Base-by-base conservation (phyloP, 2,113 vertebrate genomes). In the Lipophrys pholis region DNA sequence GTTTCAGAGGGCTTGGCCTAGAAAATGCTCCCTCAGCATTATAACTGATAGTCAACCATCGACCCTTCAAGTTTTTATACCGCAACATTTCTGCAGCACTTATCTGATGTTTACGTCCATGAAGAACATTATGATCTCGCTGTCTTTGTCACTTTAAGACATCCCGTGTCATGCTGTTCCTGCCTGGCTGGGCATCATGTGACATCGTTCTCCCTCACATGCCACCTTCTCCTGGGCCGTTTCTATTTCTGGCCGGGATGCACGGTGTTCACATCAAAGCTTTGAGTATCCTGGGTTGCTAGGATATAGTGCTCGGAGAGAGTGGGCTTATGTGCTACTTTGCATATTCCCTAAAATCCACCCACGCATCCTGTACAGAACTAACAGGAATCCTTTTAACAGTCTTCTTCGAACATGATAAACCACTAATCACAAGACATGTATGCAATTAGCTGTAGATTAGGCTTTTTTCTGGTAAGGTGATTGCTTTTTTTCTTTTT, bases 161-260 rank as follows among this genome's bases (percentile, higher is more conserved):
- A 14, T 73, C 46, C 51, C 1, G 5, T 42, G 69, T 81, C 72
- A 58, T 53, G 43, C 63, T 41, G 68, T 4, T 16, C 75, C 50
- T 46, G 59, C 72, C 45, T 73, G 48, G 62, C 52, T 69, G 21
- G 40, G 62, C 66, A 73, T 84, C 79, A 78, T 81, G 80, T 85
- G 89, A 80, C 65, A 54, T 76, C 11, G 64, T 65, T 62, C 55
- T 78, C 71, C 53, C 65, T 77, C 65, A 14, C 55, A 15, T 74
- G 40, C 56, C 62, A 42, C 75, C 73, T 76, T 81, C 88, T 85
- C 77, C 80, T 71, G 48, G 62, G 73, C 70, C 76, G 83, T 84
- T 76, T 81, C 87, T 88, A 90, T 92, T 90, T 87, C 80, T 90
- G 86, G 82, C 80, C 39, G 69, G 11, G 87, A 88, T 77, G 82